A percentile compares a stretch with the other conserved stretches of the same genome.
Conservation (phyloP, 2,888 invertebrate genomes). For the Hoplodrina blanda region DNA sequence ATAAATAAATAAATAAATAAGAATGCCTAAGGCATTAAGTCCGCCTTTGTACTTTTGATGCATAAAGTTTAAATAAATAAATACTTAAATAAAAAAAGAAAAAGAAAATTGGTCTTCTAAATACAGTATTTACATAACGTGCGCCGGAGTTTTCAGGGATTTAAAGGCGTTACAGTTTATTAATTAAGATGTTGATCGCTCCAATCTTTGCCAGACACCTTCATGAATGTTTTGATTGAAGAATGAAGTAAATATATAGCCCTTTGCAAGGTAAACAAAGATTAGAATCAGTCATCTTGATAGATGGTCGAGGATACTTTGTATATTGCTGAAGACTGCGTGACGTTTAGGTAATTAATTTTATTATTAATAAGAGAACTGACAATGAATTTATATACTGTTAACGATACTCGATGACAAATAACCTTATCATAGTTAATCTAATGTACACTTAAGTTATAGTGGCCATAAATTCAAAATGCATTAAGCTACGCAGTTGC, state of each 20-base stretch:
- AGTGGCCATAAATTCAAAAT: neutral
- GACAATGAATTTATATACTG: neutral
- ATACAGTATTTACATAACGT: too few relatives aligned
- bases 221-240: constrained; percentile 22
- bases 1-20: too few relatives aligned
- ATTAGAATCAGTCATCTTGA: constrained; percentile 41
- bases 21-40: too few relatives aligned
- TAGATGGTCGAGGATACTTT: constrained; percentile 30
- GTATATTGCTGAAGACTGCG: constrained; percentile 1
- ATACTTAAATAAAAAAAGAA: too few relatives aligned
- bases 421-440: neutral
- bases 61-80: too few relatives aligned
- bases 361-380: constrained; percentile 12
- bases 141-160: neutral
- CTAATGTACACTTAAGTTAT: too few relatives aligned
- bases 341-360: constrained; percentile 24
- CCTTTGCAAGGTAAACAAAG: constrained; percentile 30
- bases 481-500: constrained; percentile 1
- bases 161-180: constrained; percentile 15
- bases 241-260: constrained; percentile 48
- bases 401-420: neutral
- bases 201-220: constrained; percentile 50
- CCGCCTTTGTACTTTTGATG: too few relatives aligned
- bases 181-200: constrained; percentile 47
- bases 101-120: too few relatives aligned